Evolutionary conservation across 2,797 vertebrate genomes (phyloP).

Genomic region (Danio choprae): DNA sequence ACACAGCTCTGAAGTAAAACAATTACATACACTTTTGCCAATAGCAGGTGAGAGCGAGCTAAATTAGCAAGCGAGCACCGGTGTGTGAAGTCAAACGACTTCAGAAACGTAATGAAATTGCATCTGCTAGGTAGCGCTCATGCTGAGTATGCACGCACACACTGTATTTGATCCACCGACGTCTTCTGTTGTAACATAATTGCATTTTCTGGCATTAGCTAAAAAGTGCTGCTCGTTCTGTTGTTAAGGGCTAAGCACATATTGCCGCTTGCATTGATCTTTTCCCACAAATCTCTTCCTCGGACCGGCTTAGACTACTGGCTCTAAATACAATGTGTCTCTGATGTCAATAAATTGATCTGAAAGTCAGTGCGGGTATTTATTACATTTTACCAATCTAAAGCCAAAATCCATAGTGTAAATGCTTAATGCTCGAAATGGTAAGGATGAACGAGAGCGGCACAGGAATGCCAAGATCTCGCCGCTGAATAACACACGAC

Average conservation of each 20-base stretch:
- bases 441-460: neutral
- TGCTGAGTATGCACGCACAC: slow-evolving; percentile 52
- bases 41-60: slow-evolving; percentile 52
- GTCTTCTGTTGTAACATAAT: slow-evolving; percentile 33
- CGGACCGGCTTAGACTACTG: slow-evolving; percentile 17
- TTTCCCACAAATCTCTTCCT: slow-evolving; percentile 45
- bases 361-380: slow-evolving; percentile 51
- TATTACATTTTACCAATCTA: slow-evolving; percentile 53
- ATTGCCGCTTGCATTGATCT: slow-evolving; percentile 43
- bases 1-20: slow-evolving; percentile 48
- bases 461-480: slow-evolving; percentile 35
- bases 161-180: slow-evolving; percentile 40
- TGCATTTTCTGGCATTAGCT: slow-evolving; percentile 40
- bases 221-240: slow-evolving; percentile 32
- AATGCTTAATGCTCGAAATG: slow-evolving; percentile 27
- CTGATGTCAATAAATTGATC: slow-evolving; percentile 50
- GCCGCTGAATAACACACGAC: slow-evolving; percentile 36
- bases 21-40: slow-evolving; percentile 57
- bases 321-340: slow-evolving; percentile 35
- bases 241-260: slow-evolving; percentile 40
- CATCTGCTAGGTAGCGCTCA: slow-evolving; percentile 45
- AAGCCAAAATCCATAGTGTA: slow-evolving; percentile 46
- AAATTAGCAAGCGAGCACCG: slow-evolving; percentile 36
- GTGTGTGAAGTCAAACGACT: slow-evolving; percentile 56
- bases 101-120: slow-evolving; percentile 56